Percentiles rank a stretch among this genome's conserved stretches.
phyloP scores from a whole-genome alignment of 53 echinoderm and acorn worm species.

The Paracentrotus lividus region DNA sequence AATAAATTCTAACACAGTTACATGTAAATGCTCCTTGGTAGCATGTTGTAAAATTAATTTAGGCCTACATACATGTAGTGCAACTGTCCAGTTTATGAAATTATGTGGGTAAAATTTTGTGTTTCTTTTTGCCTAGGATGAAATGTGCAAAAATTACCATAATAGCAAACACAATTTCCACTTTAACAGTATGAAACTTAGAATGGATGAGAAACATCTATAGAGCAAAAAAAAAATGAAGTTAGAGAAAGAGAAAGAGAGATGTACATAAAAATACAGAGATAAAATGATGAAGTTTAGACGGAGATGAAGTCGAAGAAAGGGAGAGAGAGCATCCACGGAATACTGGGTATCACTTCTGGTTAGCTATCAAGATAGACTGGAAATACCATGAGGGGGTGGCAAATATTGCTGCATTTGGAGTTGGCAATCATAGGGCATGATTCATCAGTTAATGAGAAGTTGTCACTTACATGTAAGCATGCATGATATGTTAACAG shows the following conservation, averaged over 20 bases:
- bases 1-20: not conserved
- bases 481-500: no score
- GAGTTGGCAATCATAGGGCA: constrained; percentile 5
- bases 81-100: no score
- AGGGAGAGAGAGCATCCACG: not conserved
- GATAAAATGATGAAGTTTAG: not conserved
- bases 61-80: no score
- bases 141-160: no score
- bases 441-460: constrained; percentile 53
- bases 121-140: no score
- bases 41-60: no score
- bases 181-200: no score
- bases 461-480: constrained; percentile 47
- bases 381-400: constrained; percentile 36
- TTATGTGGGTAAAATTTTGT: no score
- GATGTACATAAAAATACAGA: not conserved
- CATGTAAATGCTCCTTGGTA: no score
- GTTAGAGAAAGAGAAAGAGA: not conserved
- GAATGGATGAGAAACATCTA: not conserved
- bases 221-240: not conserved
- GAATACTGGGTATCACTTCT: not conserved
- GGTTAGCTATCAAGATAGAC: constrained; percentile 31
- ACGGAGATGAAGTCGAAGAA: not conserved
- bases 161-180: no score
- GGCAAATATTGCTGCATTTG: constrained; percentile 44